Conservation (phyloP, 2,797 vertebrate genomes). For the Tarsius wallacei region DNA sequence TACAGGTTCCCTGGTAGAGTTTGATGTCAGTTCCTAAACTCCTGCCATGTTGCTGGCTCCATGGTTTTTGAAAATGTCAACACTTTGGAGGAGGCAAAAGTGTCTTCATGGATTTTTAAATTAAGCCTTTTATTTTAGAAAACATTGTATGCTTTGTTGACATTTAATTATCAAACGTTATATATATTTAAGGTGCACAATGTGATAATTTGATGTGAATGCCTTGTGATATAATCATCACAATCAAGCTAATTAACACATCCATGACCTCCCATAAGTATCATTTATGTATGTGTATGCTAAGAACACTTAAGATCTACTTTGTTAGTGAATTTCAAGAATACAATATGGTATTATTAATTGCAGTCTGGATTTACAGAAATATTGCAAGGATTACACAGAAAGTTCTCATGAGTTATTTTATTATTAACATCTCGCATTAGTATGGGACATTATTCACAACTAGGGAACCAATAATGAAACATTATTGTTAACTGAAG, state of each 20-base stretch:
- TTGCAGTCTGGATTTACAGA: not conserved
- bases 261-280: not conserved
- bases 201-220: not conserved
- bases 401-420: not conserved
- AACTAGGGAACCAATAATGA: not conserved
- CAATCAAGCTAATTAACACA: not conserved
- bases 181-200: not conserved
- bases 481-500: not conserved
- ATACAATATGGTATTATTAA: no score
- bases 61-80: not conserved
- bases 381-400: not conserved
- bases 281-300: no score
- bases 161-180: no score
- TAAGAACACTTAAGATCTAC: not conserved
- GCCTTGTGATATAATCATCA: not conserved
- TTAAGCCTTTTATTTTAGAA: not conserved
- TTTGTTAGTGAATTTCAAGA: not conserved
- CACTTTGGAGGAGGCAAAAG: not conserved
- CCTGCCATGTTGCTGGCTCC: no score
- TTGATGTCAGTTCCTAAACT: not conserved
- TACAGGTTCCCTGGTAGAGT: no score
- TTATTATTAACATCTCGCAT: not conserved
- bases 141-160: not conserved
- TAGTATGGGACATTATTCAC: rapidly evolving
- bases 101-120: not conserved